These are phyloP conservation scores for Menidia menidia DNA, from an alignment of 2,797 vertebrate genomes.

Conservation along the genomic window DNA sequence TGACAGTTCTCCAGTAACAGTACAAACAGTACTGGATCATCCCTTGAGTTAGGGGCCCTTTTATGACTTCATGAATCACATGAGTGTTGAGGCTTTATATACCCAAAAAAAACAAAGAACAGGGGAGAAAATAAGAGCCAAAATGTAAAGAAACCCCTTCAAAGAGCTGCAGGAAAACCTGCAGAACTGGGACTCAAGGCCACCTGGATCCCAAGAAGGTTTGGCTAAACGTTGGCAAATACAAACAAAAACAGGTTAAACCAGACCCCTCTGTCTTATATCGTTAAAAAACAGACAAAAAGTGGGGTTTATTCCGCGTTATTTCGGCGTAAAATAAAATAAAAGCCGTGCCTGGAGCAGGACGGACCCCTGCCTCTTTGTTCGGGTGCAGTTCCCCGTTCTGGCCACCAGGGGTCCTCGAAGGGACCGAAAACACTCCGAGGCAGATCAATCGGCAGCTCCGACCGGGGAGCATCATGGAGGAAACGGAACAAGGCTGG, in stretches of 20 bases:
- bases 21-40: too few relatives aligned
- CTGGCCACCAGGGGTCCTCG: slow-evolving; percentile 87
- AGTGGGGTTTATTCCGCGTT: not conserved
- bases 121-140: too few relatives aligned
- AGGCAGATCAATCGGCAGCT: slow-evolving; percentile 91
- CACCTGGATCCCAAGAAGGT: too few relatives aligned
- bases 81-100: too few relatives aligned
- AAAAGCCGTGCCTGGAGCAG: not conserved
- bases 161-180: not conserved
- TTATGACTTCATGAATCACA: too few relatives aligned
- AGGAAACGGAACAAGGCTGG: slow-evolving; percentile 89
- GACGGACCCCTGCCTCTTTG: slow-evolving; percentile 35
- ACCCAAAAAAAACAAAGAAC: too few relatives aligned
- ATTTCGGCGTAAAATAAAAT: not conserved
- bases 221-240: too few relatives aligned
- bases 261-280: too few relatives aligned
- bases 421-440: slow-evolving; percentile 72
- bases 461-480: slow-evolving; percentile 89
- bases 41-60: too few relatives aligned
- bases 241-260: too few relatives aligned
- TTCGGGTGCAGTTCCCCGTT: slow-evolving; percentile 51
- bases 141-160: too few relatives aligned
- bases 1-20: not conserved
- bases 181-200: not conserved
- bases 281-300: too few relatives aligned